Percentiles rank a stretch among this genome's conserved stretches.
Conservation (phyloP, 2,797 vertebrate genomes). For the Megalops cyprinoides region DNA sequence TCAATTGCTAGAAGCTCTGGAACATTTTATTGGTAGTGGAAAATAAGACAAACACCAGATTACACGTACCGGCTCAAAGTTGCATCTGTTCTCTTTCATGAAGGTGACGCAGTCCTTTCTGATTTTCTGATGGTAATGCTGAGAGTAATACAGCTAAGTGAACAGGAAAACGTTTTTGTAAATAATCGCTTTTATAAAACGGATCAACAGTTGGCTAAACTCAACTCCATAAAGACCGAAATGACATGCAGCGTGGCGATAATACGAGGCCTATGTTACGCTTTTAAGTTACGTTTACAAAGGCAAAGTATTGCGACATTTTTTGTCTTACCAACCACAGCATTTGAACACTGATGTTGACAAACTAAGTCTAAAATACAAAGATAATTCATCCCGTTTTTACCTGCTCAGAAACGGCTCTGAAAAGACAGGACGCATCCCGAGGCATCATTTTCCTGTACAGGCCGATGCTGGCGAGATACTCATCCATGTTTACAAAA, state of each 20-base stretch:
- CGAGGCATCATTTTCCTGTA: conserved; percentile 93
- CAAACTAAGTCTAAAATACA: not conserved
- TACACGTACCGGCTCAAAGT: conserved; percentile 74
- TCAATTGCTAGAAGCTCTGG: too few relatives aligned
- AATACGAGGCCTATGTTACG: too few relatives aligned
- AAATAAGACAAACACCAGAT: not conserved
- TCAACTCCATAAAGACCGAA: too few relatives aligned
- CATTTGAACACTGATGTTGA: not conserved
- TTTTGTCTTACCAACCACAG: not conserved
- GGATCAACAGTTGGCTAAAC: too few relatives aligned
- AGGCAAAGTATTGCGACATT: too few relatives aligned
- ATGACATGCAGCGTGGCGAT: too few relatives aligned
- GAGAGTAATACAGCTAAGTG: conserved; percentile 69
- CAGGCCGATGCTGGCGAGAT: conserved; percentile 85
- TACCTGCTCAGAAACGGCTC: conserved; percentile 94
- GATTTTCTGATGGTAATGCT: conserved; percentile 75
- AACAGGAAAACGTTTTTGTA: not conserved
- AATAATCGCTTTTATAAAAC: too few relatives aligned
- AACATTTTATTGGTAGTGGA: too few relatives aligned
- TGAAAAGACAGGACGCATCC: conserved; percentile 91
- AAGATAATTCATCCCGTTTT: conserved; percentile 31
- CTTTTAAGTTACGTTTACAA: too few relatives aligned
- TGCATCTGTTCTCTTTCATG: conserved; percentile 68
- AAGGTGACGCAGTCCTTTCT: conserved; percentile 72
- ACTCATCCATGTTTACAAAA: conserved; percentile 93